Conservation (phyloP, 1,140 invertebrate genomes). For the Rhyzopertha dominica region DNA sequence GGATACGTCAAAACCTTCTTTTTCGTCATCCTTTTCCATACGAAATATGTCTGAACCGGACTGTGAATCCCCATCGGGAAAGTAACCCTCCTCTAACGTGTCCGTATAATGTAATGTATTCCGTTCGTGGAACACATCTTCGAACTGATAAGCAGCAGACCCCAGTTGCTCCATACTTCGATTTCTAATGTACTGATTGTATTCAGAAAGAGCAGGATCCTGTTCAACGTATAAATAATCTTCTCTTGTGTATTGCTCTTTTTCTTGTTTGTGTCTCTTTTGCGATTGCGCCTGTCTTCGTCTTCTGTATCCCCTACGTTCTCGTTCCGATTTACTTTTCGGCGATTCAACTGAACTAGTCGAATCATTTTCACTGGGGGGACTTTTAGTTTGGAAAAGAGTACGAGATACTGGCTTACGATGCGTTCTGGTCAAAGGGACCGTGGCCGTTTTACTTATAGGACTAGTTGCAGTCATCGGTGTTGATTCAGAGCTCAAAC, state of each 20-base stretch:
- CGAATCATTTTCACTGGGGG: slow-evolving; percentile 63
- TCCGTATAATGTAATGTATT: slow-evolving; percentile 38
- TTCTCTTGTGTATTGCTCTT: slow-evolving; percentile 28
- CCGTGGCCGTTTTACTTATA: slow-evolving; percentile 42
- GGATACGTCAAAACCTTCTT: slow-evolving; percentile 60
- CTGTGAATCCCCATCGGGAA: slow-evolving; percentile 60
- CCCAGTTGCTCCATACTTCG: slow-evolving; percentile 38
- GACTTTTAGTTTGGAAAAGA: slow-evolving; percentile 52
- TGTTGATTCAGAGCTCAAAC: slow-evolving; percentile 61
- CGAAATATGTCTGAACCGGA: slow-evolving; percentile 52
- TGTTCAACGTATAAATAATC: slow-evolving; percentile 46
- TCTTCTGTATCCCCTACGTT: slow-evolving; percentile 57
- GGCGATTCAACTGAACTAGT: slow-evolving; percentile 60
- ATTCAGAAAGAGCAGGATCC: slow-evolving; percentile 31
- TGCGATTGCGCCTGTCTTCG: slow-evolving; percentile 55
- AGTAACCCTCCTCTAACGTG: slow-evolving; percentile 52
- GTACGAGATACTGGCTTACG: slow-evolving; percentile 37
- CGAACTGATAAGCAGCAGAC: slow-evolving; percentile 35
- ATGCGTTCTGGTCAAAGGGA: slow-evolving; percentile 40
- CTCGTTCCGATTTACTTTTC: slow-evolving; percentile 53
- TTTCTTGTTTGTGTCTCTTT: slow-evolving; percentile 31
- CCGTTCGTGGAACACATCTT: slow-evolving; percentile 49
- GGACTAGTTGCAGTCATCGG: slow-evolving; percentile 47
- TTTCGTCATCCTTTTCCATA: slow-evolving; percentile 53
- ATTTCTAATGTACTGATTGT: slow-evolving; percentile 36